Conservation (phyloP, 2,888 invertebrate species). For the Anagyrus pseudococci region DNA sequence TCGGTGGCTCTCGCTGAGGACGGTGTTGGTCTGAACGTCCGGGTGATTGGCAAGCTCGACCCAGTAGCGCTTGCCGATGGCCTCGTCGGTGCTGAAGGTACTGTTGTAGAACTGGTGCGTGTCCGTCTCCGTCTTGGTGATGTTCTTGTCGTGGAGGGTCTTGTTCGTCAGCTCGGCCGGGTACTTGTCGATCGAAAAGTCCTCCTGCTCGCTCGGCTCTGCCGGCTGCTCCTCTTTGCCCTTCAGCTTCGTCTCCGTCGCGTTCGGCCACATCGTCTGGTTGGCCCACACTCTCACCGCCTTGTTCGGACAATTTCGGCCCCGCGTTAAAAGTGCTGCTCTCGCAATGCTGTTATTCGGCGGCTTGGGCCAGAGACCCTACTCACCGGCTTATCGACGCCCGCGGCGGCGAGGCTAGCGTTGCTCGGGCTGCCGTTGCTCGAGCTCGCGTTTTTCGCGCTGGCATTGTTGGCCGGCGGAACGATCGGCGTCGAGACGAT, state of each 20-base stretch:
- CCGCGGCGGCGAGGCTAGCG: not conserved
- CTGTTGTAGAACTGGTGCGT: constrained; percentile 83
- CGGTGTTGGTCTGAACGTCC: constrained; percentile 69
- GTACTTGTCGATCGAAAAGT: constrained; percentile 57
- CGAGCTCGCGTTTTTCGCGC: constrained; percentile 5
- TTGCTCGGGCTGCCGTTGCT: constrained; percentile 3
- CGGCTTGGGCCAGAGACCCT: not conserved
- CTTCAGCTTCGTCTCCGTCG: constrained; percentile 28
- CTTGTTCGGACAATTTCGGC: not conserved
- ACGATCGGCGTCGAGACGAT: constrained; percentile 45
- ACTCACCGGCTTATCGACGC: constrained; percentile 21
- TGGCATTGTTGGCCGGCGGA: constrained; percentile 2
- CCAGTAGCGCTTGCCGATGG: constrained; percentile 74
- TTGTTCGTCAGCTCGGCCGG: constrained; percentile 57
- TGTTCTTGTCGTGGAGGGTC: constrained; percentile 62
- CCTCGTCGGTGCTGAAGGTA: constrained; percentile 69
- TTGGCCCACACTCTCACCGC: constrained; percentile 45
- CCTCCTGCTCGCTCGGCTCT: constrained; percentile 46
- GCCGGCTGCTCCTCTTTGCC: not conserved
- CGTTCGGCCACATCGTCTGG: constrained; percentile 46
- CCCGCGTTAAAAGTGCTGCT: not conserved
- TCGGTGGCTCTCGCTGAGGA: constrained; percentile 83
- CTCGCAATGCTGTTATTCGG: not conserved
- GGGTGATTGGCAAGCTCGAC: constrained; percentile 69
- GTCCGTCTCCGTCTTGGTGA: constrained; percentile 67